Conservation (phyloP, 2,113 vertebrate species). For the Empidonax alnorum region DNA sequence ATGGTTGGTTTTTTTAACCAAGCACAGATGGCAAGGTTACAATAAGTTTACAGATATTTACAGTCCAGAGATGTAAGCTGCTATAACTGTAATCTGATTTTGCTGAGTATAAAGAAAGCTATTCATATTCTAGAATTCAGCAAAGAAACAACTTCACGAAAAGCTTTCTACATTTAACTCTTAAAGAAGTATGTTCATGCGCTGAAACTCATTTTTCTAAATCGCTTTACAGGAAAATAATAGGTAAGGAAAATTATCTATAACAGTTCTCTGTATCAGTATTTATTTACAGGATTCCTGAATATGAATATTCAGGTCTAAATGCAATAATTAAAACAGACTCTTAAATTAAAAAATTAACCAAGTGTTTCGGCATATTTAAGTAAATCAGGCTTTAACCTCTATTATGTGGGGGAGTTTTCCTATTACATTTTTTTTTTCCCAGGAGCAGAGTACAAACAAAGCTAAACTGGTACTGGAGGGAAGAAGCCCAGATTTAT, state of each 20-base stretch:
- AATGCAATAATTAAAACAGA: not conserved
- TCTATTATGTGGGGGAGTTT: not conserved
- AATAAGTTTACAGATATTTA: not conserved
- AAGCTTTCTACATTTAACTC: slow-evolving; percentile 37
- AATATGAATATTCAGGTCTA: not conserved
- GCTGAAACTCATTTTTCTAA: slow-evolving; percentile 16
- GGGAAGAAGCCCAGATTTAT: not conserved
- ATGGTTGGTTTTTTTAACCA: not conserved
- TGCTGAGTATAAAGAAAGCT: slow-evolving; percentile 14
- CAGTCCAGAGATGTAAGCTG: slow-evolving; percentile 4
- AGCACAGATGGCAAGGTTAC: not conserved
- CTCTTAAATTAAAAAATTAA: not conserved
- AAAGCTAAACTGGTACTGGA: not conserved
- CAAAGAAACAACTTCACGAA: slow-evolving; percentile 15
- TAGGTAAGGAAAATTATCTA: not conserved
- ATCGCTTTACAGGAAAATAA: not conserved
- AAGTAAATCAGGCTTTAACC: not conserved
- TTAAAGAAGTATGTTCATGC: not conserved
- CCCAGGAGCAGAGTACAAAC: not conserved
- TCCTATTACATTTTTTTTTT: not conserved
- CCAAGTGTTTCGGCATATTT: not conserved
- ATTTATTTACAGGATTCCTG: not conserved
- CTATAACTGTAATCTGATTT: slow-evolving; percentile 22
- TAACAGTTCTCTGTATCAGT: not conserved
- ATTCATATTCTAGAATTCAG: slow-evolving; percentile 27